Percentiles rank a stretch among this genome's conserved stretches.
Evolutionary conservation across 2,888 invertebrate genomes (phyloP).

Genomic region (Eupithecia abbreviata): DNA sequence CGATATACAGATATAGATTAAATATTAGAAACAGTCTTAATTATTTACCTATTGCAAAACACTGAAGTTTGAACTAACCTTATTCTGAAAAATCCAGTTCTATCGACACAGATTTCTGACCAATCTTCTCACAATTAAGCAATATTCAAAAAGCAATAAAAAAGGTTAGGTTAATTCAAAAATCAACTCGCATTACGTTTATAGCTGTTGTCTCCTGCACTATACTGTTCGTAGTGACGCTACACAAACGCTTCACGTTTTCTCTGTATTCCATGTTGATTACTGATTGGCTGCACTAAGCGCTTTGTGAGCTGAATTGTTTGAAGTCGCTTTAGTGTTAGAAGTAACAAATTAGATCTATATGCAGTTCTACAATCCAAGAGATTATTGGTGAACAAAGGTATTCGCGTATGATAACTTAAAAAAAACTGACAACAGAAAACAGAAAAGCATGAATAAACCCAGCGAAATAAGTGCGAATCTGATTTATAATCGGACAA

Average conservation of each 20-base stretch:
- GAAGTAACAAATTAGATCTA: conserved; percentile 3
- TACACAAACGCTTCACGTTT: conserved; percentile 49
- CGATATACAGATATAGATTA: background rate
- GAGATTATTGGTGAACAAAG: background rate
- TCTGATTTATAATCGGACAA: background rate
- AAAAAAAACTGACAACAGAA: background rate
- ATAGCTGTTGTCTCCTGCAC: conserved; percentile 39
- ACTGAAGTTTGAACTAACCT: too few relatives aligned
- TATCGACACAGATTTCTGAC: background rate
- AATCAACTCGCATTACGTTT: background rate
- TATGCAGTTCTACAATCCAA: background rate
- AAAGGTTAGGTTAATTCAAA: background rate
- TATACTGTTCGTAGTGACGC: conserved; percentile 56
- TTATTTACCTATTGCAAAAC: too few relatives aligned
- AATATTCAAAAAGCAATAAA: too few relatives aligned
- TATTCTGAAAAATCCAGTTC: background rate
- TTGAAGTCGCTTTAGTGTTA: background rate
- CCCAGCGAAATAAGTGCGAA: background rate
- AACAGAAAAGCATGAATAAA: too few relatives aligned
- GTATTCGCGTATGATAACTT: background rate
- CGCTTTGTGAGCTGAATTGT: conserved; percentile 34
- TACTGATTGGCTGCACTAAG: conserved; percentile 53
- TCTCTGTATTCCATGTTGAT: conserved; percentile 58
- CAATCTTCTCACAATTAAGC: too few relatives aligned
- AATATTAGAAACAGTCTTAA: background rate